phyloP scores from a whole-genome alignment of 2,113 vertebrate genomes.

The Thryonomys swinderianus region DNA sequence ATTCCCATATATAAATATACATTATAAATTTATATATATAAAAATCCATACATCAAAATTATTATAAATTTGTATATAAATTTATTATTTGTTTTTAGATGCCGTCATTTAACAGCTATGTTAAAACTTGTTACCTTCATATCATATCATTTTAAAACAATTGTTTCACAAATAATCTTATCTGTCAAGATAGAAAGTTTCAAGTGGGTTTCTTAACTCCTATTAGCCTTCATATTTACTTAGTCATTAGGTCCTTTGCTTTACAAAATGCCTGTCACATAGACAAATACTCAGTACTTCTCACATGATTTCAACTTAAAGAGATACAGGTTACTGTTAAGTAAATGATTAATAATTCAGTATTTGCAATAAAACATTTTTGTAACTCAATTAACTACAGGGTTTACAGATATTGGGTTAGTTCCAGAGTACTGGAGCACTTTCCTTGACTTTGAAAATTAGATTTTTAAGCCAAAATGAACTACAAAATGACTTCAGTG shows the following conservation, averaged over 20 bases:
- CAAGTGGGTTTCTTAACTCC: background rate
- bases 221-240: background rate
- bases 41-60: too few relatives aligned
- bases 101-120: background rate
- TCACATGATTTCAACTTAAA: background rate
- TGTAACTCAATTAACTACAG: background rate
- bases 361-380: background rate
- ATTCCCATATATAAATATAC: background rate
- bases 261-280: background rate
- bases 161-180: background rate
- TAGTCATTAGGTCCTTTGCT: background rate
- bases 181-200: background rate
- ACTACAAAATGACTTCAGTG: constrained; percentile 17
- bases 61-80: too few relatives aligned
- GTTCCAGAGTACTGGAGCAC: background rate
- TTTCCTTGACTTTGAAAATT: background rate
- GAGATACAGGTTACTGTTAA: background rate
- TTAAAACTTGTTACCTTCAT: background rate
- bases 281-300: background rate
- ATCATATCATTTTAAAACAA: constrained; percentile 37
- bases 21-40: too few relatives aligned
- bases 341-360: background rate
- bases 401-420: background rate
- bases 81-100: background rate
- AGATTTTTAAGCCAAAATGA: background rate